Conservation (phyloP, 2,113 vertebrate genomes). For the Dromiciops gliroides region DNA sequence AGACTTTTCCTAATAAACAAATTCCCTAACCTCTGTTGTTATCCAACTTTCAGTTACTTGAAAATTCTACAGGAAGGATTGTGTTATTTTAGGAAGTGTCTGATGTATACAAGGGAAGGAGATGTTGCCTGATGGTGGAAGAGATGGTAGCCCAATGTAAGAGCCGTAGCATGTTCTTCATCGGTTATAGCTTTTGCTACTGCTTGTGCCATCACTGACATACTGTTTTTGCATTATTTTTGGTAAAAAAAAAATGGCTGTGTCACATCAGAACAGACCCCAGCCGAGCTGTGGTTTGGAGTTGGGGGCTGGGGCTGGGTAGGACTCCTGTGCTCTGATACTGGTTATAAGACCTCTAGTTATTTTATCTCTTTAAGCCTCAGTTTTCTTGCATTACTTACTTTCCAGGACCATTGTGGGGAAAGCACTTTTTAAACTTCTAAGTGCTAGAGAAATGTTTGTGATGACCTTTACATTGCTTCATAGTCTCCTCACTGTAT, state of each 20-base stretch:
- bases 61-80: neutral
- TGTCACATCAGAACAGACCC: neutral
- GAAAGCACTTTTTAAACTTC: neutral
- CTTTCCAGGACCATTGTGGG: neutral
- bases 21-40: neutral
- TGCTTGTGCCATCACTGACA: neutral
- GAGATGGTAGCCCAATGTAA: neutral
- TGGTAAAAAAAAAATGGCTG: neutral
- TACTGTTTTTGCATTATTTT: neutral
- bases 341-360: neutral
- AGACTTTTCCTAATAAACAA: constrained; percentile 14
- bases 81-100: constrained; percentile 15
- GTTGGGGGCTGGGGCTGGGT: neutral
- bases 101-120: neutral
- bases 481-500: neutral
- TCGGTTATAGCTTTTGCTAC: neutral
- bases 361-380: neutral
- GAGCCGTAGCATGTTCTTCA: neutral
- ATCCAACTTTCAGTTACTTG: constrained; percentile 32
- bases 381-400: neutral
- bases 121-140: neutral
- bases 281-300: neutral
- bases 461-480: neutral
- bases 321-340: neutral
- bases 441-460: neutral